Base-by-base conservation (phyloP, 2,113 vertebrate species). In the Heptranchias perlo region DNA sequence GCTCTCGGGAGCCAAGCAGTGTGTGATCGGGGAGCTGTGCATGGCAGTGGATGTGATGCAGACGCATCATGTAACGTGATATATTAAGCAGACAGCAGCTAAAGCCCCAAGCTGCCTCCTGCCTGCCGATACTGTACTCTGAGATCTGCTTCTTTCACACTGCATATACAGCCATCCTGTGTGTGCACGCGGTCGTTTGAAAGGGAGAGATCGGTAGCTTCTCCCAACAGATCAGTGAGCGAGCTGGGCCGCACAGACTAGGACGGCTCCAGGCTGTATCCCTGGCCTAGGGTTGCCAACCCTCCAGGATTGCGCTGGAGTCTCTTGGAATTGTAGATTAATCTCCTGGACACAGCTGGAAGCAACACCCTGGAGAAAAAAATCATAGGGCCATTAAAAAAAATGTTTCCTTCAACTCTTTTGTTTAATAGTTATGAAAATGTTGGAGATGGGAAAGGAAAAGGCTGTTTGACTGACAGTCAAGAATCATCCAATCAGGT, bases 51-150 rank as follows among this genome's bases (percentile, higher is more conserved):
- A 39, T 64, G 35, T 62, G n/a, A 11, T 39, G 61, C 58, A 23
- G 35, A 39, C 89, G 64, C 61, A 91, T 91, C 54, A 44, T 39
- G 89, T 93, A 93, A 62, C n/a, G 5, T 62, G 89, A 93, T 93
- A 62, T 39, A 39, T 82, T 7, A 62, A 92, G 16, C 89, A 64
- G 89, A 62, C 61, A 61, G 58, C 58, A 93, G 62, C 89, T 93
- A 18, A 7, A 62, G n/a, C 44, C 64, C 58, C n/a, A 62, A 93
- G 21, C n/a, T 39, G 58, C n/a, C 58, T 92, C 54, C 54, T 58
- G 25, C 49, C 49, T 58, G 52, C 87, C 54, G 61, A 23, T 39
- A 62, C 5, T 93, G 58, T 93, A n/a, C 89, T 39, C 35, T 93
- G 89, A 62, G 58, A 39, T 62, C 58, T 93, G 35, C n/a, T 23